Evolutionary conservation across 2,888 invertebrate species (phyloP).

Genomic region (Leptopilina syphax): DNA sequence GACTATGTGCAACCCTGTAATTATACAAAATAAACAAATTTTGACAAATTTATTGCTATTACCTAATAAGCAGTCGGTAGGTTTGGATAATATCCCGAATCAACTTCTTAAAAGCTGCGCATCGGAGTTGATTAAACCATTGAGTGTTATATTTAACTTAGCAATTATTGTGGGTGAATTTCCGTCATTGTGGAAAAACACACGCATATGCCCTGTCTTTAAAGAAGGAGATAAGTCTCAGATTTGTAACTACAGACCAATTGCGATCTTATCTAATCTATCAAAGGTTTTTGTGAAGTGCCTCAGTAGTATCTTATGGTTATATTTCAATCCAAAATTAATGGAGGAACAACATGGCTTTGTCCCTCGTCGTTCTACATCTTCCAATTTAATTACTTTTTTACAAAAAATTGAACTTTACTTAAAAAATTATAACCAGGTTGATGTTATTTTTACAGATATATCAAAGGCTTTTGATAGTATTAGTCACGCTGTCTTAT

Average conservation of each 20-base stretch:
- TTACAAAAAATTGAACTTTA: not conserved
- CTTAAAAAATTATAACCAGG: not conserved
- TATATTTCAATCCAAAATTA: not conserved
- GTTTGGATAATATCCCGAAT: slow-evolving; percentile 43
- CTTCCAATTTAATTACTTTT: not conserved
- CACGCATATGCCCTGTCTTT: slow-evolving; percentile 27
- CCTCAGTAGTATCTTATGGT: slow-evolving; percentile 10
- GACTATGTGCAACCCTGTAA: not conserved
- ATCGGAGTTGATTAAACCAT: slow-evolving; percentile 24
- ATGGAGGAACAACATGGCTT: not conserved
- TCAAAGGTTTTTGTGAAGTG: slow-evolving; percentile 53
- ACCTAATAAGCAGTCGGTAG: not conserved
- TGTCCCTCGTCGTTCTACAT: not conserved
- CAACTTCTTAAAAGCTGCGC: slow-evolving; percentile 42
- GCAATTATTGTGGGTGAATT: slow-evolving; percentile 47
- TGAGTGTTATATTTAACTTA: slow-evolving; percentile 46
- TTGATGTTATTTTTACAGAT: not conserved
- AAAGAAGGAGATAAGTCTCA: too few relatives aligned
- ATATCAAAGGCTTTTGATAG: not conserved
- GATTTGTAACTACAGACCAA: slow-evolving; percentile 51
- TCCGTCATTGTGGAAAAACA: slow-evolving; percentile 49
- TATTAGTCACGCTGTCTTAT: not conserved
- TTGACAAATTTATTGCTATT: not conserved
- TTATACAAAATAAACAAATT: not conserved
- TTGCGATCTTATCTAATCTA: slow-evolving; percentile 45